Evolutionary conservation across 2,113 vertebrate species (phyloP), one percentile per base, ranked within the genome.

Genomic region (Tachysurus fulvidraco): DNA sequence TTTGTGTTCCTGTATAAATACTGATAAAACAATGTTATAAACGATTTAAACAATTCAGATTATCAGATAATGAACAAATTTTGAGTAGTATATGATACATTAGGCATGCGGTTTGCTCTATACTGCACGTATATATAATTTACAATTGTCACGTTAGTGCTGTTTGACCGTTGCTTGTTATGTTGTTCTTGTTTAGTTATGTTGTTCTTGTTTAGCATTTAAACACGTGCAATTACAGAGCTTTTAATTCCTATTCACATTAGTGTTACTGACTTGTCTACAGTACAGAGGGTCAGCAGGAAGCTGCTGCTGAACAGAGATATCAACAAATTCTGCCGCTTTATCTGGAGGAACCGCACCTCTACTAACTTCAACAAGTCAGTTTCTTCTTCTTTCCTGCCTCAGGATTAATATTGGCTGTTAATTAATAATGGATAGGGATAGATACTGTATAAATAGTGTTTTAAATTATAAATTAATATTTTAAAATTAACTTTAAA

Each of bases 291-390:
- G 88, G 86, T 28, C 1, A 54, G 0, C 1, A 91, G 91, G 0
- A 86, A 85, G 0, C 67, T 96, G 84, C 91, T 95, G 83, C 93
- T 96, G 71, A 94, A 88, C 83, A 93, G 95, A 92, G 93, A 96
- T 91, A 19, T 93, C 78, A 93, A 92, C 84, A 96, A 94, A 88
- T 96, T 94, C 92, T 96, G 95, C 90, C 95, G 91, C 85, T 96
- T 95, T 84, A 67, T 95, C 36, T 96, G 95, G 95, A 94, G 65
- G 90, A 94, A 95, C 81, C 83, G 92, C 44, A 94, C 84, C 46
- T 50, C 86, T 57, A 44, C 88, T 7, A 96, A 95, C 89, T 93
- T 93, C 88, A 95, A 95, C 93, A 94, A 89, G 95, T 90, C 59
- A 44, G 73, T 60, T 76, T 30, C 16, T 60, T n/a, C 21, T 17